Evolutionary conservation across 2,113 vertebrate species (phyloP), one percentile per base, ranked within the genome.

Genomic region (Trinectes maculatus): DNA sequence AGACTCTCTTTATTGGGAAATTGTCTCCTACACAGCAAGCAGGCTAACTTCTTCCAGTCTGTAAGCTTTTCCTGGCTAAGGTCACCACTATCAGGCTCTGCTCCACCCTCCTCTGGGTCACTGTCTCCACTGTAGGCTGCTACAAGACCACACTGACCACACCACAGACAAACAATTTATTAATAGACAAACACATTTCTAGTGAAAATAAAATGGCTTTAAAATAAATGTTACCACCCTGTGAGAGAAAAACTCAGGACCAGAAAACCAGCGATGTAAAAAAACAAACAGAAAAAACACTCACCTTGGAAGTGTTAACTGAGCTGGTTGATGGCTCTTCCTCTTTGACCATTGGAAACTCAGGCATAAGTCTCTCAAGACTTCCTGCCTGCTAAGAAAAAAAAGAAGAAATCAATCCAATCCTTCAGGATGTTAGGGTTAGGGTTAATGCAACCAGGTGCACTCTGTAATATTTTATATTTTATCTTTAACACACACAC

Each of bases 41-140:
- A 99, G 10, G 98, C 98, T 88, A 99, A 82, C 85, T 99, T 99
- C 66, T 94, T 95, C 96, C 96, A 99, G 88, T 99, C 98, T 0
- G 96, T 98, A 70, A 99, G 71, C 55, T 96, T 97, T 72, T 98
- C 96, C 44, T 94, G 94, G 46, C 89, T 87, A 8, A 92, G 92
- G 8, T 96, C 95, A 9, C 92, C 86, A 52, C 91, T 88, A 18
- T 96, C 95, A 10, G 91, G 76, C 4, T 96, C 90, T 34, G 92
- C 67, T 29, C 6, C 90, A 2, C 54, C 92, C 40, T 99, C 98
- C 49, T 99, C 98, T 0, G 97, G 96, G 80, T 99, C 98, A 1
- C 98, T 99, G 74, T 98, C 98, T 6, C 98, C 98, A 18, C 95
- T 98, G 83, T 99, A 99, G 9, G 98, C 96, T 25, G 96, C 98